A percentile compares a stretch with the other conserved stretches of the same genome.
Evolutionary conservation across 2,113 vertebrate species (phyloP).

Genomic region (Furnarius figulus): DNA sequence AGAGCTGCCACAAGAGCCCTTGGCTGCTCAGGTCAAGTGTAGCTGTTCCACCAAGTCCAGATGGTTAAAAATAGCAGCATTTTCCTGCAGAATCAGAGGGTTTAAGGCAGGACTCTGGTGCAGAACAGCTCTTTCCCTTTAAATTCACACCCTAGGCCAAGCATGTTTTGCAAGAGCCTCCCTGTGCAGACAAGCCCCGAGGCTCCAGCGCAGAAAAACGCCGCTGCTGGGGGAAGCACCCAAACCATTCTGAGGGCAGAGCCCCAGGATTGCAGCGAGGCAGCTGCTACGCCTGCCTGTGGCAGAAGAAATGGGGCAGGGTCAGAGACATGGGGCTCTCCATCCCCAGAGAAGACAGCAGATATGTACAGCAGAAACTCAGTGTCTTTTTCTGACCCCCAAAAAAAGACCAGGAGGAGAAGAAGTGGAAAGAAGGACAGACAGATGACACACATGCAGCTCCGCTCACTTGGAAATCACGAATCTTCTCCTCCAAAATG

Average conservation of each 20-base stretch:
- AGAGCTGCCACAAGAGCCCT: not conserved
- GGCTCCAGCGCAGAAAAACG: constrained; percentile 6
- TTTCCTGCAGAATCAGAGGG: not conserved
- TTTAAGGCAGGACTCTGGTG: not conserved
- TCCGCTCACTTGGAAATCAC: not conserved
- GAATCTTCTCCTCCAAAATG: not conserved
- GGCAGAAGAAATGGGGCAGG: not conserved
- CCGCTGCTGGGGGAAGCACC: constrained; percentile 34
- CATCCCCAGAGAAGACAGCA: not conserved
- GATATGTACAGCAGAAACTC: not conserved
- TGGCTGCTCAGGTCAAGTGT: not conserved
- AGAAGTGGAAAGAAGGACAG: not conserved
- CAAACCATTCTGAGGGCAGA: not conserved
- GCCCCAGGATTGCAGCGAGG: rapidly evolving
- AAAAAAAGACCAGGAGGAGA: not conserved
- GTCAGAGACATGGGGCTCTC: not conserved
- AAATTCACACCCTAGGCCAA: constrained; percentile 53
- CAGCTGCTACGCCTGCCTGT: not conserved
- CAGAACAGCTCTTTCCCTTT: constrained; percentile 32
- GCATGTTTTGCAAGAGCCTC: constrained; percentile 61
- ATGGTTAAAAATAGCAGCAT: not conserved
- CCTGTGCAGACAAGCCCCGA: constrained; percentile 54
- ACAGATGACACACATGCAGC: not conserved
- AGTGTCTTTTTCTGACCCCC: not conserved
- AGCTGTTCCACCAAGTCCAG: not conserved